Conservation (phyloP, 2,113 vertebrate genomes). For the Microcebus tavaratra region DNA sequence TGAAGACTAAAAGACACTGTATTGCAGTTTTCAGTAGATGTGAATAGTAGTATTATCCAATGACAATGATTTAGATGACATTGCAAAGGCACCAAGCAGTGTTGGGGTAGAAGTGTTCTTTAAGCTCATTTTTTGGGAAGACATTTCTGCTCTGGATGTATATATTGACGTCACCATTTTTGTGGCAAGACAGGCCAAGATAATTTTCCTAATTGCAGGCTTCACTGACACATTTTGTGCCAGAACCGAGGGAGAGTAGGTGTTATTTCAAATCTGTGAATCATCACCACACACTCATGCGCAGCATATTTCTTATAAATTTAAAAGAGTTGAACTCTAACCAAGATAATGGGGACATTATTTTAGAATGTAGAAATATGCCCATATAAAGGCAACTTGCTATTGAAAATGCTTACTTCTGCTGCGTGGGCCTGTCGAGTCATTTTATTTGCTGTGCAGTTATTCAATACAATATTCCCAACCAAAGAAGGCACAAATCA, state of each 20-base stretch:
- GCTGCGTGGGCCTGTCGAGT: background rate
- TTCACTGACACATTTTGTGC: conserved; percentile 71
- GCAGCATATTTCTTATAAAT: conserved; percentile 67
- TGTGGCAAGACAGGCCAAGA: conserved; percentile 57
- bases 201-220: conserved; percentile 76
- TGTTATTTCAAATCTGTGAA: conserved; percentile 75
- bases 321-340: conserved; percentile 65
- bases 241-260: conserved; percentile 66
- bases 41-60: background rate
- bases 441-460: conserved; percentile 46
- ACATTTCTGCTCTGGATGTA: conserved; percentile 29
- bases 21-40: background rate
- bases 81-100: background rate
- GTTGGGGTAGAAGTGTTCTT: background rate
- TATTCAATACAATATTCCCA: conserved; percentile 53
- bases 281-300: conserved; percentile 67
- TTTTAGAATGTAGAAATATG: conserved; percentile 68
- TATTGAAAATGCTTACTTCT: conserved; percentile 34
- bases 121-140: conserved; percentile 39
- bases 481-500: conserved; percentile 55
- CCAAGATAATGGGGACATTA: conserved; percentile 60
- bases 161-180: conserved; percentile 60
- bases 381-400: conserved; percentile 68
- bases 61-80: conserved; percentile 31
- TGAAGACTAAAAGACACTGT: background rate